Evolutionary conservation across 2,113 vertebrate species (phyloP), one percentile per base, ranked within the genome.

Genomic region (Leucopsar rothschildi): DNA sequence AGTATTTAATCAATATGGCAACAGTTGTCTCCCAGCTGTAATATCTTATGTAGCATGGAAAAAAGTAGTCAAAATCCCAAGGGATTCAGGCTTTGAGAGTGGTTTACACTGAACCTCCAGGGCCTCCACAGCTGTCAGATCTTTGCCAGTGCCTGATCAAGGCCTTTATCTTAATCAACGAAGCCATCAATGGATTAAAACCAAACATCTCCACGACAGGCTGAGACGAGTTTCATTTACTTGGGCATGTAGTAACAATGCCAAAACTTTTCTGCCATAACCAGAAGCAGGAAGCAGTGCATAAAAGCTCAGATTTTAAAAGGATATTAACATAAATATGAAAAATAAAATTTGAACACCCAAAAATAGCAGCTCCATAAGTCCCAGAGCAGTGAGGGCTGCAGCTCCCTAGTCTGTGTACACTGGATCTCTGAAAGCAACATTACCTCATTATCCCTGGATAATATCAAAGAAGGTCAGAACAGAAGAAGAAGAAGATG

Each of bases 101-200:
- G 28, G 86, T 84, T 86, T 94, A 13, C 18, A 21, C 29, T 91
- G 60, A 91, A 93, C 77, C 69, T 95, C 52, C 81, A 89, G 64
- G 57, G 72, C 60, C 49, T 93, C 47, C 80, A 78, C 33, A 78
- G 35, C 59, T 90, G 73, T 92, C 61, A 84, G 49, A 81, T 87
- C 81, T 88, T 89, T 91, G n/a, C 82, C 90, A 93, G 64, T 90
- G 71, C 83, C 60, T 95, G 86, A 92, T 92, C 72, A 76, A 92
- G 40, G 37, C 53, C 83, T 92, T 92, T 91, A 95, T 96, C 86
- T 95, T 91, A 89, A 93, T 84, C 83, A 92, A 52, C 69, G 91
- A 94, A 97, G 70, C 73, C 84, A 89, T 65, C 25, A 3, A 84
- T 57, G 65, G 73, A 95, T 95, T 91, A 85, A 95, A 93, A 83